phyloP scores from a whole-genome alignment of 2,113 vertebrate species.

The mouse (Mus musculus) region DNA sequence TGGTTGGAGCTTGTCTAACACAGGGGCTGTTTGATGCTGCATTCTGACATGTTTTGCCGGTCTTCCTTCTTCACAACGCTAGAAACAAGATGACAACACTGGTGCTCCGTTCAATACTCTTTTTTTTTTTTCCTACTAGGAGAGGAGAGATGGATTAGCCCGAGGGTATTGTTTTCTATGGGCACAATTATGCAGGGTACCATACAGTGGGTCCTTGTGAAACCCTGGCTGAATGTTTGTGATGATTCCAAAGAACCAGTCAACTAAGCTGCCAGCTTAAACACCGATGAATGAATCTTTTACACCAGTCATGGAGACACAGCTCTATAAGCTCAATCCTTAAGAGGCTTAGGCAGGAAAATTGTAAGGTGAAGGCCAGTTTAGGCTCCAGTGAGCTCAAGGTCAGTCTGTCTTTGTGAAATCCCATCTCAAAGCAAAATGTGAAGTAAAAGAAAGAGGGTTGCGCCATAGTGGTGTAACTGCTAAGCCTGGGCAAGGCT shows the following conservation, averaged over 20 bases:
- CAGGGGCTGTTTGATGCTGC: background rate
- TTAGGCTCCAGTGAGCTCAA: background rate
- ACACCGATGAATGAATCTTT: background rate
- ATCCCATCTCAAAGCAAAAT: background rate
- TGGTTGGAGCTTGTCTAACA: no score
- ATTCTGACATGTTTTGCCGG: background rate
- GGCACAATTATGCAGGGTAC: background rate
- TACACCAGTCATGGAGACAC: background rate
- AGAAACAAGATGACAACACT: background rate
- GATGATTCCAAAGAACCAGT: background rate
- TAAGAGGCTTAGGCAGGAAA: background rate
- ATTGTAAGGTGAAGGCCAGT: background rate
- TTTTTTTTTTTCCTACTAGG: background rate
- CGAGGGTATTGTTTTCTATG: background rate
- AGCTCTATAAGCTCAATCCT: background rate
- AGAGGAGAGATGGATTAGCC: background rate
- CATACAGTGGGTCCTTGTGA: background rate
- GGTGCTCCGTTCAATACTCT: background rate
- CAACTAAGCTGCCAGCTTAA: background rate
- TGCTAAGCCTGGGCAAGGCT: background rate
- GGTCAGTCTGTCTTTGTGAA: background rate
- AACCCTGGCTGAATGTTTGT: background rate
- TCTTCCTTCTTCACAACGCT: background rate
- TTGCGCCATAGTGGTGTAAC: background rate
- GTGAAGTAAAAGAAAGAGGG: background rate